Conservation (phyloP, 2,113 vertebrate species). For the Hippocampus guttulatus region DNA sequence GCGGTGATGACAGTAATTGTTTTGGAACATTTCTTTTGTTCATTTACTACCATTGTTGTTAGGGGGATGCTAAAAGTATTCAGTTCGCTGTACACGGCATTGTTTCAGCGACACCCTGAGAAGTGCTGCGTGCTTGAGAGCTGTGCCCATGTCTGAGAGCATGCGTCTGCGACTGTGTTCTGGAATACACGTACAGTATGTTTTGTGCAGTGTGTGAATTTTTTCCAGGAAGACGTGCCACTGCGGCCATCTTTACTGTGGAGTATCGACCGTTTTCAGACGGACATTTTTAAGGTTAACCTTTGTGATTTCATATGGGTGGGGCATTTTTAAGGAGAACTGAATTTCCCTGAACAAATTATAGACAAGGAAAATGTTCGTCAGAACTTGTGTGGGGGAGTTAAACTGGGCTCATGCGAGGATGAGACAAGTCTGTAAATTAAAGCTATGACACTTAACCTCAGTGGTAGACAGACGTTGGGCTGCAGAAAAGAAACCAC, state of each 20-base stretch:
- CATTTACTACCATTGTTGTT: constrained; percentile 8
- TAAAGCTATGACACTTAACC: neutral
- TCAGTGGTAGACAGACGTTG: neutral
- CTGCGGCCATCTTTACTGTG: constrained; percentile 36
- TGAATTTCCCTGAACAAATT: neutral
- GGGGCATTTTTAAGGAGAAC: neutral
- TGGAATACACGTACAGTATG: constrained; percentile 1
- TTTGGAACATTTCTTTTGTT: neutral
- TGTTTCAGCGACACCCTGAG: constrained; percentile 30
- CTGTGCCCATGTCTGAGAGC: constrained; percentile 33
- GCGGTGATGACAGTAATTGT: neutral
- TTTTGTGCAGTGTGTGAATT: constrained; percentile 37
- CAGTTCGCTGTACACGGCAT: neutral
- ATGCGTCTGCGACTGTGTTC: constrained; percentile 13
- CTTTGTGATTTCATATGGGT: neutral
- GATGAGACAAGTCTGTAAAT: neutral
- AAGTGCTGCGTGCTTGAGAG: constrained; percentile 51
- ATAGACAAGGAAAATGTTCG: neutral
- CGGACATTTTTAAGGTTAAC: neutral
- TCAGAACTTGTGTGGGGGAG: neutral
- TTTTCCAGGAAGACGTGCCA: constrained; percentile 31
- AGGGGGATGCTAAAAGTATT: constrained; percentile 13
- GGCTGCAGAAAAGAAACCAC: neutral
- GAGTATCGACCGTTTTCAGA: constrained; percentile 1
- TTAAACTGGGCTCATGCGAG: neutral